phyloP scores from a whole-genome alignment of 2,113 vertebrate genomes.

The Arothron firmamentum region DNA sequence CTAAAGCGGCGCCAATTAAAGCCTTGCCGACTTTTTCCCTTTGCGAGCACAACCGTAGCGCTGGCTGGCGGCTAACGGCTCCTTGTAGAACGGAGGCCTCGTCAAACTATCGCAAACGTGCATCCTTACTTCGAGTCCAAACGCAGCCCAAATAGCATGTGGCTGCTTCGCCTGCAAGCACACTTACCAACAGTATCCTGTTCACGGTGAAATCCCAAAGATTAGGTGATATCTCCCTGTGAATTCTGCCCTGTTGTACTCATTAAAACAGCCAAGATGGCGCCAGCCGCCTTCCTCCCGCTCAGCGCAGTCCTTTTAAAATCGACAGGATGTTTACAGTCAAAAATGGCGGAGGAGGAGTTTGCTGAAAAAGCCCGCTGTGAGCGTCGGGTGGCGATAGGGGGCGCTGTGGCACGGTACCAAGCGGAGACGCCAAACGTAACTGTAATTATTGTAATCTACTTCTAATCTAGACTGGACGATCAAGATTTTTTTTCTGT shows the following conservation, averaged over 20 bases:
- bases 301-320: conserved; percentile 75
- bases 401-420: conserved; percentile 42
- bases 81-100: conserved; percentile 51
- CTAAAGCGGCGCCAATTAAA: conserved; percentile 5
- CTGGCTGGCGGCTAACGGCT: conserved; percentile 59
- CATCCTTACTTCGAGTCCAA: background rate
- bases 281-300: conserved; percentile 77
- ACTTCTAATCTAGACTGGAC: too few species aligned
- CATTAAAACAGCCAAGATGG: conserved; percentile 81
- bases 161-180: conserved; percentile 15
- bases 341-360: conserved; percentile 73
- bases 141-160: background rate
- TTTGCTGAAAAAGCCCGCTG: conserved; percentile 21
- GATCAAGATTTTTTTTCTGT: too few species aligned
- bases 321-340: conserved; percentile 80
- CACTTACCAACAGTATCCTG: conserved; percentile 52
- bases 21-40: conserved; percentile 32
- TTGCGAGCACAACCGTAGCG: conserved; percentile 27
- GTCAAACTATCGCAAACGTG: conserved; percentile 19
- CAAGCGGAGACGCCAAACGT: background rate
- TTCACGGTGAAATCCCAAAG: conserved; percentile 34
- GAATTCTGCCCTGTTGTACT: conserved; percentile 72
- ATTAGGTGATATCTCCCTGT: conserved; percentile 69
- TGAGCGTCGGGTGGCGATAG: conserved; percentile 4
- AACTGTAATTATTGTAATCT: too few species aligned